Conservation (phyloP, 2,113 vertebrate genomes). For the Eudyptes chrysolophus region DNA sequence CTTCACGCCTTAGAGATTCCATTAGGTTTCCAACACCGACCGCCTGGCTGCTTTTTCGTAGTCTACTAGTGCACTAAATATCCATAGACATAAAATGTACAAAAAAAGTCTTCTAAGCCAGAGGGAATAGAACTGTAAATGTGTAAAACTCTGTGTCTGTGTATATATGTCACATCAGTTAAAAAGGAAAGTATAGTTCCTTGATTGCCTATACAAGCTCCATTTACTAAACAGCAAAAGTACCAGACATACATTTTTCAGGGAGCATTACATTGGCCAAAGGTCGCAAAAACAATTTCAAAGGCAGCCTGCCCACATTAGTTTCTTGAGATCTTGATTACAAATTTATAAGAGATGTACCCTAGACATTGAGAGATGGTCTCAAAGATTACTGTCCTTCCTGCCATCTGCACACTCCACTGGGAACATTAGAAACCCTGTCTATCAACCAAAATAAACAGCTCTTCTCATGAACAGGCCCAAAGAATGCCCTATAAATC, state of each 20-base stretch:
- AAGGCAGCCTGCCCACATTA: constrained; percentile 58
- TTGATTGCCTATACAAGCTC: constrained; percentile 42
- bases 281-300: constrained; percentile 73
- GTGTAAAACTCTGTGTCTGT: background rate
- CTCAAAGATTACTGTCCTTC: constrained; percentile 51
- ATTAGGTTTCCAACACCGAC: background rate
- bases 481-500: constrained; percentile 79
- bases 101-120: background rate
- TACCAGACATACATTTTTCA: constrained; percentile 50
- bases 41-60: background rate
- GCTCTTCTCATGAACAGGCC: constrained; percentile 73
- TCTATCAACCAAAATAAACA: constrained; percentile 80
- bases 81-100: background rate
- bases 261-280: constrained; percentile 49
- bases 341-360: constrained; percentile 69
- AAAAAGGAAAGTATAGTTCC: constrained; percentile 24
- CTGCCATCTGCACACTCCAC: constrained; percentile 65
- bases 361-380: constrained; percentile 58
- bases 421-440: constrained; percentile 68
- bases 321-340: constrained; percentile 68
- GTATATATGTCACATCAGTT: constrained; percentile 22
- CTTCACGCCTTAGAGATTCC: background rate
- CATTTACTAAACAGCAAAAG: constrained; percentile 39
- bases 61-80: background rate
- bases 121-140: constrained; percentile 26